Base-by-base conservation (phyloP, 2,797 vertebrate genomes). In the Sylvilagus floridanus region DNA sequence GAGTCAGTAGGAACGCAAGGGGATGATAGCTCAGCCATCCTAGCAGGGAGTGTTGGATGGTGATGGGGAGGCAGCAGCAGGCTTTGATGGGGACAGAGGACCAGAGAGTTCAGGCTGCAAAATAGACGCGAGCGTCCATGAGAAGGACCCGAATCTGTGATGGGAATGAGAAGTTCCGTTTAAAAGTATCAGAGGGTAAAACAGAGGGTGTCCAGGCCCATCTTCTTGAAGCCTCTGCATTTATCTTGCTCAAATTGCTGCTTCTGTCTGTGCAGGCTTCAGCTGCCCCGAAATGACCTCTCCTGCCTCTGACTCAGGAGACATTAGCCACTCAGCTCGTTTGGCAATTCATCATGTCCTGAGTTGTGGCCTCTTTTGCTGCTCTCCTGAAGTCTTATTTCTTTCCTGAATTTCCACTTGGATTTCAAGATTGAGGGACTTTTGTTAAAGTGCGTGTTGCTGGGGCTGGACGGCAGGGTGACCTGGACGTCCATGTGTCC, bases 211-310 rank as follows among this genome's bases (percentile, higher is more conserved):
- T 86, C 26, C 50, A 71, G 37, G n/a, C 26, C 26, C 50, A 8
- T 57, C 24, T 96, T 90, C 75, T 93, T 75, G 35, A 13, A 82
- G 12, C 26, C 4, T 26, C 42, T 86, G 22, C 3, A 94, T 90
- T 95, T 65, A 7, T 83, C 47, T 88, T 86, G 47, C 30, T 93
- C 50, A 63, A 47, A 72, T 8, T 57, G 37, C 6, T 47, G 85
- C 7, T 76, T 10, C 37, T 82, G 8, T 52, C 7, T 32, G 28
- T 42, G 68, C 1, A 7, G 85, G 17, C 4, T 66, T 84, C 17
- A 32, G 35, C 28, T 75, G 26, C 65, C 1, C 32, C 3, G 54
- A 19, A 22, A 14, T 69, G 22, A 60, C 37, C 32, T 79, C 30
- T 84, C 5, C 4, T n/a, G 14, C 21, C 66, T 65, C 50, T 3